These are phyloP conservation scores for Sericinus montela DNA, from an alignment of 2,888 invertebrate species.

Conservation along the genomic window DNA sequence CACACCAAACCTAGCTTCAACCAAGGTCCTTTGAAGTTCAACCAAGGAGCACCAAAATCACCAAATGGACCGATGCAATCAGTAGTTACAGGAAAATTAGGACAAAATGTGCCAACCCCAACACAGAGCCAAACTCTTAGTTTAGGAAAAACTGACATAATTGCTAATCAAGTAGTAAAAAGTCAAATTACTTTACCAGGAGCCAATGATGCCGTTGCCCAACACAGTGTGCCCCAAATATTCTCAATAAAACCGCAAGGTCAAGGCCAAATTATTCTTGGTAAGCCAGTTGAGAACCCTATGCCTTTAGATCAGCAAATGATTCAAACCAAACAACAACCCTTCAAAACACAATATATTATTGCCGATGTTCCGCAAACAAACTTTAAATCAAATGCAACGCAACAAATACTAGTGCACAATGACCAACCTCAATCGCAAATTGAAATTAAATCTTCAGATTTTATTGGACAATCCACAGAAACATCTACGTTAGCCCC, in stretches of 20 bases:
- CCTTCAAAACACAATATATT: conserved; percentile 29
- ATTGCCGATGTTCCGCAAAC: conserved; percentile 47
- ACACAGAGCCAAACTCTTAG: conserved; percentile 54
- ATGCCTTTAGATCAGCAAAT: conserved; percentile 77
- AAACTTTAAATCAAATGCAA: too few species aligned
- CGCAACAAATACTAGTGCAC: conserved; percentile 47
- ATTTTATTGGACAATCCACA: conserved; percentile 64
- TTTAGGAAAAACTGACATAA: conserved; percentile 61
- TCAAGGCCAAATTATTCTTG: conserved; percentile 71
- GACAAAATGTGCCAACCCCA: conserved; percentile 33
- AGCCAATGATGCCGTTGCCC: conserved; percentile 45
- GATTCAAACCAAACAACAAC: conserved; percentile 51
- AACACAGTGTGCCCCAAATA: conserved; percentile 50
- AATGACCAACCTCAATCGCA: conserved; percentile 37
- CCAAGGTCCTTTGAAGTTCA: conserved; percentile 20
- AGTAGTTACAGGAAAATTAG: conserved; percentile 51
- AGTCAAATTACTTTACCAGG: conserved; percentile 68
- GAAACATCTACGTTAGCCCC: conserved; percentile 66
- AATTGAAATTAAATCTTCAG: conserved; percentile 63
- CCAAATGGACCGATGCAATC: conserved; percentile 36
- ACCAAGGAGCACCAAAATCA: conserved; percentile 33
- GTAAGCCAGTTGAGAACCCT: conserved; percentile 71
- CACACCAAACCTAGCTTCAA: conserved; percentile 31
- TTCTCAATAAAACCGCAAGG: conserved; percentile 36
- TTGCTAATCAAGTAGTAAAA: conserved; percentile 66